Evolutionary conservation across 2,113 vertebrate species (phyloP).

Genomic region (Peucedramus taeniatus): DNA sequence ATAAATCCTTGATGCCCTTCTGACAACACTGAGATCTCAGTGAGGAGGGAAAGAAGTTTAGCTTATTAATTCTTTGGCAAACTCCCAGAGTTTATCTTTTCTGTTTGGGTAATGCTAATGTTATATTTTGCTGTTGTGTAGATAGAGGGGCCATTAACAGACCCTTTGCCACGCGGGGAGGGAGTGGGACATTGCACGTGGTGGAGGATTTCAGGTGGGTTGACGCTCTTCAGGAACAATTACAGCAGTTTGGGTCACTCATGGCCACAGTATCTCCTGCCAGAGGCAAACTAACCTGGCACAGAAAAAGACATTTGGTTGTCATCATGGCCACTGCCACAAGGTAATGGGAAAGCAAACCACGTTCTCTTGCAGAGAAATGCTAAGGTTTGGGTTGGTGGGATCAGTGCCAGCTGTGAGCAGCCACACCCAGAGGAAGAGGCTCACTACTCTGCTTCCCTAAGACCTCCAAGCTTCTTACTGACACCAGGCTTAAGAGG

Average conservation of each 20-base stretch:
- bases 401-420: not conserved
- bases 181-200: not conserved
- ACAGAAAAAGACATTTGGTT: not conserved
- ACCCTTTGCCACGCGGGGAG: fast-evolving
- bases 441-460: fast-evolving
- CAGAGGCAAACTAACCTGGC: not conserved
- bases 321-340: not conserved
- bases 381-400: not conserved
- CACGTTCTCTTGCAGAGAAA: fast-evolving
- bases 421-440: not conserved
- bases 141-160: not conserved
- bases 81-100: not conserved
- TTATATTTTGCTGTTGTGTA: not conserved
- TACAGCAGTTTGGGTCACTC: not conserved
- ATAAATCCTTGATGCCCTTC: not conserved
- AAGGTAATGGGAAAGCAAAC: not conserved
- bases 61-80: constrained; percentile 52
- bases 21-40: constrained; percentile 10
- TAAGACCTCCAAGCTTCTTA: not conserved
- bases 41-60: not conserved
- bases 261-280: not conserved
- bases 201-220: not conserved
- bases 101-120: not conserved
- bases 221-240: not conserved
- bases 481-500: not conserved